Conservation (phyloP, 2,888 invertebrate genomes). For the Drosophila fulvimacula region DNA sequence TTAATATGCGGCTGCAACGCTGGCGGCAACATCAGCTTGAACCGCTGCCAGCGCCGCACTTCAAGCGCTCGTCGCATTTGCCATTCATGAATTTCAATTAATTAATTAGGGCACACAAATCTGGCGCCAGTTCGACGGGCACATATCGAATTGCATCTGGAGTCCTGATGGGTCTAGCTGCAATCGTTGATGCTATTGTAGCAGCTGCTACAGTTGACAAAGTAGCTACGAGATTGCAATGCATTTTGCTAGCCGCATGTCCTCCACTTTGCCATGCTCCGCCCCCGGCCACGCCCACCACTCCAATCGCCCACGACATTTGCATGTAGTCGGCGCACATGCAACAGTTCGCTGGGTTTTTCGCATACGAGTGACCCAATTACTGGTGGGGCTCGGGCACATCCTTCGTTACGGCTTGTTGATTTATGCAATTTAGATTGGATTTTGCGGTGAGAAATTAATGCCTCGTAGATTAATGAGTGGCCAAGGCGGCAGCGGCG, state of each 20-base stretch:
- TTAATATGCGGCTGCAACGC: conserved; percentile 65
- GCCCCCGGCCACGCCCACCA: too few relatives aligned
- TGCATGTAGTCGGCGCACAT: conserved; percentile 59
- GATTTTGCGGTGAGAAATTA: conserved; percentile 81
- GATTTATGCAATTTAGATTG: conserved; percentile 80
- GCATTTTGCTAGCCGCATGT: conserved; percentile 53
- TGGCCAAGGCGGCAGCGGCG: conserved; percentile 60
- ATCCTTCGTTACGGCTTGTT: conserved; percentile 78
- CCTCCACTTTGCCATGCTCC: not conserved
- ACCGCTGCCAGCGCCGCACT: conserved; percentile 41
- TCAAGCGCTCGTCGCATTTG: conserved; percentile 71
- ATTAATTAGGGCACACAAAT: conserved; percentile 79
- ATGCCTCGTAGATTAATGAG: conserved; percentile 77
- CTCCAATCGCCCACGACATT: conserved; percentile 23
- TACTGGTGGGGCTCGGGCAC: conserved; percentile 46
- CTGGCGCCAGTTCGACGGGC: conserved; percentile 60
- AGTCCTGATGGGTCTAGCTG: conserved; percentile 46
- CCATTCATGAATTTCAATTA: conserved; percentile 80
- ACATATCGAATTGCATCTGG: conserved; percentile 63
- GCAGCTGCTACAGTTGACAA: conserved; percentile 77
- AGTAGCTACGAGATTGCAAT: conserved; percentile 80
- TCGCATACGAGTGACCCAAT: conserved; percentile 80
- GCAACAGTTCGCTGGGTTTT: conserved; percentile 80
- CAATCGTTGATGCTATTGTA: conserved; percentile 35
- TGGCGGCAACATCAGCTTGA: conserved; percentile 38